Base-by-base conservation (phyloP, 2,888 invertebrate species). In the Epinotia nisella region DNA sequence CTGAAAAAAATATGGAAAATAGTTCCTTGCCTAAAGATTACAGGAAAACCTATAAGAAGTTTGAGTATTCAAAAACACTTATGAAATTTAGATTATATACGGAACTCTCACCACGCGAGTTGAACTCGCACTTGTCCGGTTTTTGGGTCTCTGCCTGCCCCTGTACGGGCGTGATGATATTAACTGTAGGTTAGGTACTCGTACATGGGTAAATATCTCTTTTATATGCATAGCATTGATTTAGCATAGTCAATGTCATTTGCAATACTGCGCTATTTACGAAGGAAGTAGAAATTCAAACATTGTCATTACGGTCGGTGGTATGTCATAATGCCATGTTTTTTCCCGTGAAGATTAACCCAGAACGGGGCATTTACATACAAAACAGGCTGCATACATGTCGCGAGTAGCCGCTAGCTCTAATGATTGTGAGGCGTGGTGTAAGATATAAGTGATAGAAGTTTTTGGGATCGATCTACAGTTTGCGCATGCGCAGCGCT, bases 401-500 rank as follows among this genome's bases (percentile, higher is more conserved):
- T 68, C 72, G 55, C 67, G 53, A 62, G 70, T 72, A 39, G 67
- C 72, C 72, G 67, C 67, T 72, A 67, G 72, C 67, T 62, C 61
- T 72, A 72, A 72, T 72, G 72, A 62, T 61, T 67, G 55, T 56
- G 56, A 29, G 21, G 53, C 15, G 35, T 60, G 71, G 60, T 7
- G 17, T 21, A 5, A 71, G 39, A 9, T 9, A 21, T 17, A 21
- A 61, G 29, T 7, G 7, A 9, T 7, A 0, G 39, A 13, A 35
- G 5, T 24, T 59, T 35, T 11, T 21, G 5, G 15, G 17, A 17
- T 4, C 55, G 9, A n/a, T 11, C 24, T 15, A 11, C 11, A 15
- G 56, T 15, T n/a, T n/a, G n/a, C n/a, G n/a, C n/a, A n/a, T n/a
- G n/a, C n/a, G n/a, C 17, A 7, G 5, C 10, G 17, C 19, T 9